These are phyloP conservation scores for Lepidotrigona ventralis DNA, from an alignment of 1,140 invertebrate genomes.

Conservation along the genomic window DNA sequence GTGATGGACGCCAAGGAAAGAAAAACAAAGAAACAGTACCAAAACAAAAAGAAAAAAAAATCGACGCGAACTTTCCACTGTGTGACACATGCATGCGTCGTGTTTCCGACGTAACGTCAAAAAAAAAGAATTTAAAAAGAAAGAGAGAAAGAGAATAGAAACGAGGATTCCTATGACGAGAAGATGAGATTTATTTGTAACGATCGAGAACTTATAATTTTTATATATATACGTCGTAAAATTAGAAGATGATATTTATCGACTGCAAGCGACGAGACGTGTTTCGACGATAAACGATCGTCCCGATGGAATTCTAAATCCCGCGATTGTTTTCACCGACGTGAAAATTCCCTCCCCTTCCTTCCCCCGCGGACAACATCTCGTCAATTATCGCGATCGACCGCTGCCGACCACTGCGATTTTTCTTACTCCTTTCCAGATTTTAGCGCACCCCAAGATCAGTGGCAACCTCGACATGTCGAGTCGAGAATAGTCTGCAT, in stretches of 20 bases:
- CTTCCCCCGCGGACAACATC: neutral
- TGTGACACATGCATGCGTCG: neutral
- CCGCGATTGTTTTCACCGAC: neutral
- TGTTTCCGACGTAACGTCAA: neutral
- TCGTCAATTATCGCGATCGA: conserved; percentile 36
- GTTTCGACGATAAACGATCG: neutral
- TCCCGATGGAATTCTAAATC: conserved; percentile 13
- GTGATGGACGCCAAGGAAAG: neutral
- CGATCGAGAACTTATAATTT: conserved; percentile 40
- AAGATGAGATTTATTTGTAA: conserved; percentile 27
- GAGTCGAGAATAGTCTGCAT: conserved; percentile 24
- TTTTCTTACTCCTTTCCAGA: conserved; percentile 18
- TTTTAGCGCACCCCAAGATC: neutral
- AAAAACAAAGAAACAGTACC: too few relatives aligned
- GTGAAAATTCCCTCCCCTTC: neutral
- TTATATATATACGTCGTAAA: conserved; percentile 17
- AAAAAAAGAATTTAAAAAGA: neutral
- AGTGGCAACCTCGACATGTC: neutral
- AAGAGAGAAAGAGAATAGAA: neutral
- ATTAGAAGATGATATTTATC: conserved; percentile 22
- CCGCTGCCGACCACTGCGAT: neutral
- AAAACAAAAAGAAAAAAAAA: neutral
- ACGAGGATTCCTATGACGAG: conserved; percentile 22
- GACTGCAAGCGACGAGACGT: conserved; percentile 1
- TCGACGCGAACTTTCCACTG: neutral